These are phyloP conservation scores for Lampris incognitus DNA, from an alignment of 2,113 vertebrate species.

Conservation along the genomic window DNA sequence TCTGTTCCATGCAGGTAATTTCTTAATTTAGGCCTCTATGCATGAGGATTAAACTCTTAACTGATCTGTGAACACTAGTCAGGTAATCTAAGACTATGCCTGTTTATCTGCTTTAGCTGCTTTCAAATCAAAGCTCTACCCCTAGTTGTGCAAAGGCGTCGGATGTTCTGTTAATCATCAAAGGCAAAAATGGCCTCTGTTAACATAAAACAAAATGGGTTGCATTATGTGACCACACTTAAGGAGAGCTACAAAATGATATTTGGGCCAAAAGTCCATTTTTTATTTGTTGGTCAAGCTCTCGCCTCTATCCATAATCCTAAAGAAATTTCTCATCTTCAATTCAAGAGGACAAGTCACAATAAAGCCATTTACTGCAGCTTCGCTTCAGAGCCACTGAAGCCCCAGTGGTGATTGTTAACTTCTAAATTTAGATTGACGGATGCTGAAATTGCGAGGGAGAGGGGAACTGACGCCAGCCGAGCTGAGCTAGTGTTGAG, in stretches of 20 bases:
- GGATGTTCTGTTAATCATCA: too few species aligned
- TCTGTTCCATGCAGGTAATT: neutral
- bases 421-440: constrained; percentile 33
- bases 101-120: too few species aligned
- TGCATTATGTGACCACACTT: neutral
- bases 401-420: neutral
- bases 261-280: neutral
- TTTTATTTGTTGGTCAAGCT: neutral
- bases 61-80: neutral
- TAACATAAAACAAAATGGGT: neutral
- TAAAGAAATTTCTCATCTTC: neutral
- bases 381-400: neutral
- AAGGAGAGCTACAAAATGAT: neutral
- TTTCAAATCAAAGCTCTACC: too few species aligned
- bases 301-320: neutral
- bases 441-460: constrained; percentile 39
- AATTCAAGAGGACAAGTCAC: neutral
- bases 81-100: neutral
- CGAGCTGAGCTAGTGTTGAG: constrained; percentile 23
- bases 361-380: neutral
- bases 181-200: too few species aligned
- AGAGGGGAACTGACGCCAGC: constrained; percentile 13
- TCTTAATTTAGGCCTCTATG: neutral
- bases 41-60: neutral
- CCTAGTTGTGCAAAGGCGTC: too few species aligned